Base-by-base conservation (phyloP, 2,113 vertebrate genomes). In the Elephantulus edwardii region DNA sequence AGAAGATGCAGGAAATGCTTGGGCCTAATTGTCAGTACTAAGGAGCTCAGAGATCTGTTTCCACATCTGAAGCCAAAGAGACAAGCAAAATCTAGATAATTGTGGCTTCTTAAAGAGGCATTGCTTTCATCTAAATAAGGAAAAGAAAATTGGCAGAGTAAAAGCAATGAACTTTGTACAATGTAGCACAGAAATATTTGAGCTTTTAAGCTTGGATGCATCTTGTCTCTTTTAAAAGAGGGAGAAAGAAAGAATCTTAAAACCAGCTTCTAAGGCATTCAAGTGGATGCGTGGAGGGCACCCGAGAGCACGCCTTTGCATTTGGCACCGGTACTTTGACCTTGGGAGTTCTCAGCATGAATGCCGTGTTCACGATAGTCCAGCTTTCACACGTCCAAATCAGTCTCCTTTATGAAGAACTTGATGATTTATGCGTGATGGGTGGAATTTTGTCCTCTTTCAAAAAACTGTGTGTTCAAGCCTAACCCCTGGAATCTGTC, bases 141-240 rank as follows among this genome's bases (percentile, higher is more conserved):
- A 84, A 93, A 72, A 33, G n/a, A 88, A 87, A 93, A 66, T 8
- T 83, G 86, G 46, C 68, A 70, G 54, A 7, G 6, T 83, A 77
- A 75, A 30, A 38, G 17, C 62, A 50, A 33, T 35, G 38, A 26
- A 80, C n/a, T 72, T 93, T 79, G 33, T 68, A 71, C 70, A 19
- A 86, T 26, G 20, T 72, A 40, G 44, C 8, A 6, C 42, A 46
- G 30, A 72, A 30, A 28, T 8, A 44, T 20, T 17, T 44, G 35
- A 44, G 20, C 44, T 68, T 92, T 83, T 50, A 62, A 62, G 70
- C 8, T 42, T 13, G 44, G 26, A 35, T 40, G 24, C 33, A 24
- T 79, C 10, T 85, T 85, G 8, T 76, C 58, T 90, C 30, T 80
- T 87, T 33, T 74, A 40, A 64, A 12, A 48, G 50, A 16, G 56